Percentiles rank a stretch among this genome's conserved stretches.
Conservation (phyloP, 2,113 vertebrate species). For the Ondatra zibethicus region DNA sequence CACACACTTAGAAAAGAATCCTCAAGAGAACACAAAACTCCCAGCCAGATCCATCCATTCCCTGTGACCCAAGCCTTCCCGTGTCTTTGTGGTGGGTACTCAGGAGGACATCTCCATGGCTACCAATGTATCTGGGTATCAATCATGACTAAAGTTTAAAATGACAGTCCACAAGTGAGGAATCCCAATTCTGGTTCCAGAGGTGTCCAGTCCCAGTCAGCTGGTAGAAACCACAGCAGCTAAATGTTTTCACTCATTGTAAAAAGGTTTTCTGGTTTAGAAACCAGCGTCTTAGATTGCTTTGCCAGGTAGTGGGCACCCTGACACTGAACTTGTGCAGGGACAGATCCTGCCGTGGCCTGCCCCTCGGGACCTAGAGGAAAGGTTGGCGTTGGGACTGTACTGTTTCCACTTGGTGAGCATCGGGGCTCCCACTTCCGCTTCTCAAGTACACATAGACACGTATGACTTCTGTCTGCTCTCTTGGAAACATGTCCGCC, state of each 20-base stretch:
- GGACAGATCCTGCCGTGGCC: not conserved
- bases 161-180: not conserved
- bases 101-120: not conserved
- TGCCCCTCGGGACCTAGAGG: not conserved
- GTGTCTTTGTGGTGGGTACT: not conserved
- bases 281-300: not conserved
- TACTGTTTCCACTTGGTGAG: not conserved
- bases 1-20: not conserved
- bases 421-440: not conserved
- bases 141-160: slow-evolving; percentile 2
- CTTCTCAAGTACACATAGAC: not conserved
- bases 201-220: not conserved
- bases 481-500: not conserved
- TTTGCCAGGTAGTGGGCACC: not conserved
- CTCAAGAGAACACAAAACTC: not conserved
- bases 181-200: slow-evolving; percentile 20
- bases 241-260: not conserved
- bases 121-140: not conserved
- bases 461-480: not conserved
- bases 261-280: not conserved
- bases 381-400: not conserved
- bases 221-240: not conserved
- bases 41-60: not conserved
- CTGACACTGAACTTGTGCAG: not conserved
- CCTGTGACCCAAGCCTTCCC: not conserved